Evolutionary conservation across 2,888 invertebrate species (phyloP).

Genomic region (Drosophila anomalipes): DNA sequence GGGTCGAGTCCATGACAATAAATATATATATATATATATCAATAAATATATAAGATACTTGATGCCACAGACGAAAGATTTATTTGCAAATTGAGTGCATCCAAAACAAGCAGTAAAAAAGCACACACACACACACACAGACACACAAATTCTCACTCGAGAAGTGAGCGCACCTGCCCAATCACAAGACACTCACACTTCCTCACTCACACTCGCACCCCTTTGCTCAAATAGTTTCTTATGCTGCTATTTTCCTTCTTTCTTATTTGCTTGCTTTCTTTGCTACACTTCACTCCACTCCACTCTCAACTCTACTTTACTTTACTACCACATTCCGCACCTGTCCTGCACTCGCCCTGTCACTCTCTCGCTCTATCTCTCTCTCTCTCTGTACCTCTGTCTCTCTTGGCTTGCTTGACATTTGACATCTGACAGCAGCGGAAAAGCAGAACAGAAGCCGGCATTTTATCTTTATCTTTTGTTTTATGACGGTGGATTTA

Average conservation of each 20-base stretch:
- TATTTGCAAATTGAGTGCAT: slow-evolving; percentile 39
- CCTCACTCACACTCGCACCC: slow-evolving; percentile 2
- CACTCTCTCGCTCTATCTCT: neutral
- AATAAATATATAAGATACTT: slow-evolving; percentile 49
- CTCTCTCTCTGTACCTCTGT: neutral
- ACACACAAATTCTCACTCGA: slow-evolving; percentile 15
- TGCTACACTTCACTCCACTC: slow-evolving; percentile 14
- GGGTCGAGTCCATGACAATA: slow-evolving; percentile 54
- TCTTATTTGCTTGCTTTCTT: slow-evolving; percentile 18
- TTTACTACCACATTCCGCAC: slow-evolving; percentile 4
- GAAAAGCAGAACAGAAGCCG: slow-evolving; percentile 22
- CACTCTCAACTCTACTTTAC: slow-evolving; percentile 11
- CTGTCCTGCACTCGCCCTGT: slow-evolving; percentile 1
- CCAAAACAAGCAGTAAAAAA: slow-evolving; percentile 6
- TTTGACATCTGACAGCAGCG: slow-evolving; percentile 29
- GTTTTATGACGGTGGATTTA: slow-evolving; percentile 32
- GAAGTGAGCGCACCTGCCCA: slow-evolving; percentile 7
- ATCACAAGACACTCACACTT: slow-evolving; percentile 4
- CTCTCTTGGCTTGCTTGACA: slow-evolving; percentile 18
- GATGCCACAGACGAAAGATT: slow-evolving; percentile 33
- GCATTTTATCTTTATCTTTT: slow-evolving; percentile 50
- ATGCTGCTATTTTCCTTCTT: slow-evolving; percentile 25
- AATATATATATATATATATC: slow-evolving; percentile 21
- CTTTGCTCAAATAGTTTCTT: slow-evolving; percentile 25
- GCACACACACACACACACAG: slow-evolving; percentile 4